Evolutionary conservation across 2,113 vertebrate genomes (phyloP), one percentile per base, ranked within the genome.

Genomic region (Hypomesus transpacificus): DNA sequence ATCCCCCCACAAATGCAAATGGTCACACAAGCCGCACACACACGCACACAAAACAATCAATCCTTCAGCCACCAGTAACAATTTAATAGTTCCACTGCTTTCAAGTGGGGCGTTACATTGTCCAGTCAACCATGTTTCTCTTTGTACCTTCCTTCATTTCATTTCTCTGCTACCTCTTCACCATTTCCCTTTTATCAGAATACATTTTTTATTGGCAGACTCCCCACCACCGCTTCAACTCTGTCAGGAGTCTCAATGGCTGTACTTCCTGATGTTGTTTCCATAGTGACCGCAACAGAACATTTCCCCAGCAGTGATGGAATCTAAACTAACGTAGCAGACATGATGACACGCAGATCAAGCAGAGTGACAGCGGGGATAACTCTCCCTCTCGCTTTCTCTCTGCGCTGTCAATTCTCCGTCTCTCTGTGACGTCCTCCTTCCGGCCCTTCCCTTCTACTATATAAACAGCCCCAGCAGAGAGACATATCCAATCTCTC

Each of bases 241-340:
- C 75, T 69, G 9, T 8, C 57, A 22, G 53, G 77, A 75, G 77
- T 71, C 71, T 75, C 74, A 73, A 77, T 79, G 84, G 76, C 84
- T 83, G 74, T 76, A 90, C 77, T 88, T 89, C 83, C 87, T 86
- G 87, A 86, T 85, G 86, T 77, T 72, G 89, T 90, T 91, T 89
- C 90, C 88, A 90, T 89, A 87, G 89, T 70, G 78, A 91, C 86
- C 72, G 85, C 66, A 75, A 85, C 82, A 83, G 87, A 85, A 85
- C 77, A 81, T 81, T 85, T 87, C 78, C 82, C 72, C 78, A 72
- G 81, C 80, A 75, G 80, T 84, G 82, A 89, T 85, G 82, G 87
- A 87, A 85, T 84, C 79, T 82, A 82, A 88, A 87, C 83, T 69
- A 81, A 87, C 71, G 66, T 68, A 75, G 82, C 84, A 74, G 85